Conservation (phyloP, 2,113 vertebrate species). For the Gila orcuttii region DNA sequence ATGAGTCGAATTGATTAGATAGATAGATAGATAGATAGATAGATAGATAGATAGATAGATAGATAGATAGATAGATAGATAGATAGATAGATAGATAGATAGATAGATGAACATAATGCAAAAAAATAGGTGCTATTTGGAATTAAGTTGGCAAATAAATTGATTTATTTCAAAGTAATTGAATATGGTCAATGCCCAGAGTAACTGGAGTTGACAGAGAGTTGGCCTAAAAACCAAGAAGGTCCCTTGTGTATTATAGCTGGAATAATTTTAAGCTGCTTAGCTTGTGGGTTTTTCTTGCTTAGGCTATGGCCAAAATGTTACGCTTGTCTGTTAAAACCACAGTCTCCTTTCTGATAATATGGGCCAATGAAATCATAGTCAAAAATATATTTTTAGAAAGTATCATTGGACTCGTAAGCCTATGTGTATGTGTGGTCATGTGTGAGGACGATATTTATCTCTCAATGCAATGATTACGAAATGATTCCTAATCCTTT, state of each 20-base stretch:
- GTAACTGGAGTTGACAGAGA: constrained; percentile 30
- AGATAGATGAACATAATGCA: neutral
- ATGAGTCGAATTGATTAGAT: neutral
- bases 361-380: neutral
- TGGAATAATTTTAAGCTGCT: constrained; percentile 52
- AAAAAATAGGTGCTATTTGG: neutral
- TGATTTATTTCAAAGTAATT: constrained; percentile 33
- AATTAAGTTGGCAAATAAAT: constrained; percentile 28
- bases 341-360: neutral
- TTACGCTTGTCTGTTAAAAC: constrained; percentile 38
- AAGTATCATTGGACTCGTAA: neutral
- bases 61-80: neutral
- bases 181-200: constrained; percentile 19
- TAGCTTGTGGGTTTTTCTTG: constrained; percentile 32
- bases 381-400: neutral
- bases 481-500: neutral
- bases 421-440: neutral
- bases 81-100: neutral
- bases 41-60: neutral
- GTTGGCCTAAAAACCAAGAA: constrained; percentile 42
- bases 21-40: neutral
- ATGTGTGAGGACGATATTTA: neutral
- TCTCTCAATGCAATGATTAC: neutral
- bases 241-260: constrained; percentile 23
- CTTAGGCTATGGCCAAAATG: constrained; percentile 37